A percentile compares a stretch with the other conserved stretches of the same genome.
Evolutionary conservation across 2,113 vertebrate genomes (phyloP).

Genomic region (Leptobrachium ailaonicum): DNA sequence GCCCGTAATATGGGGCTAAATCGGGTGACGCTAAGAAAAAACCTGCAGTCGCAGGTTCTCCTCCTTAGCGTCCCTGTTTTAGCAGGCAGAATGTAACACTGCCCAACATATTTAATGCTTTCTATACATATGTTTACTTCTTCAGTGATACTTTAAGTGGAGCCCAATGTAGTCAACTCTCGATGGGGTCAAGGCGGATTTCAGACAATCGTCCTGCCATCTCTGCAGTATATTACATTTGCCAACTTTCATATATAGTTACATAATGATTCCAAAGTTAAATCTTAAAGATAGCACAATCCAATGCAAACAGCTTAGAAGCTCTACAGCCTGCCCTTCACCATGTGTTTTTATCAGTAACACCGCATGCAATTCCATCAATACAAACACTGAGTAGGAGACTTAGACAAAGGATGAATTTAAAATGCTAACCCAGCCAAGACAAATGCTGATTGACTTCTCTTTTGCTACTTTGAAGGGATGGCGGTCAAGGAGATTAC

Average conservation of each 20-base stretch:
- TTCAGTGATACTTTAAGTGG: neutral
- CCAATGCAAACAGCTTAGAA: neutral
- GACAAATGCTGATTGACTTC: constrained; percentile 17
- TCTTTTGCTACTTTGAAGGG: constrained; percentile 3
- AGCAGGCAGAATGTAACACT: too few relatives aligned
- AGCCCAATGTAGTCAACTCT: neutral
- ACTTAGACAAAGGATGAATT: neutral
- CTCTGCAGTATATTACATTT: neutral
- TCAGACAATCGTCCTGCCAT: neutral
- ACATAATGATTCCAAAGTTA: neutral
- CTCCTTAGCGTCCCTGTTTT: too few relatives aligned
- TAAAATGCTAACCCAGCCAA: neutral
- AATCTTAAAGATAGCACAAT: neutral
- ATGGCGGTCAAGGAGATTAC: constrained; percentile 1
- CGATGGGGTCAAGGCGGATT: neutral
- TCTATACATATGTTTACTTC: neutral
- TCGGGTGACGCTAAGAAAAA: too few relatives aligned
- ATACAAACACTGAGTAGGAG: neutral
- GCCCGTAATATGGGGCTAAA: too few relatives aligned
- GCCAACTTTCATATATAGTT: neutral
- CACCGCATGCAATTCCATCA: neutral
- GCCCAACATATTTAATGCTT: neutral
- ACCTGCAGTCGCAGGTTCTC: too few relatives aligned
- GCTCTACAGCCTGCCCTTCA: neutral
- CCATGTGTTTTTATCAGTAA: neutral